These are phyloP conservation scores for Liodrosophila aerea DNA, from an alignment of 2,888 invertebrate genomes.

Conservation along the genomic window DNA sequence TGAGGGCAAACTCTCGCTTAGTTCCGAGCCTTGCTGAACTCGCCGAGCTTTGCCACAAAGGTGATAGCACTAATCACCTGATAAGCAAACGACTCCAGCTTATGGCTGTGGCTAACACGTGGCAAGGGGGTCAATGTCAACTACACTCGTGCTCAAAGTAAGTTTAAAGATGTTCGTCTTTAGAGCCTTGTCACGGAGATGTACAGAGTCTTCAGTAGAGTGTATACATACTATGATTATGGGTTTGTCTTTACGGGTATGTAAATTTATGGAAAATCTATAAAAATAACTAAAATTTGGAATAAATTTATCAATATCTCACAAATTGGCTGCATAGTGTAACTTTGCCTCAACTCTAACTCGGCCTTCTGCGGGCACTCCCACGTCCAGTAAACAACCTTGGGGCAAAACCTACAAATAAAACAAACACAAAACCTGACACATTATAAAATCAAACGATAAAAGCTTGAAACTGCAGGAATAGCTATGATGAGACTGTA, in stretches of 20 bases:
- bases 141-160: slow-evolving; percentile 24
- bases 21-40: slow-evolving; percentile 31
- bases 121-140: slow-evolving; percentile 38
- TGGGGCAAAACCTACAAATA: slow-evolving; percentile 20
- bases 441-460: slow-evolving; percentile 47
- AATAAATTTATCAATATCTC: not conserved
- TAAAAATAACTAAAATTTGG: not conserved
- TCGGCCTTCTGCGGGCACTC: not conserved
- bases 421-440: slow-evolving; percentile 34
- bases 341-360: slow-evolving; percentile 23
- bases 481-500: slow-evolving; percentile 44
- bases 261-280: too few species aligned
- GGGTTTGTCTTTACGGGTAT: too few species aligned
- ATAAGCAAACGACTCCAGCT: slow-evolving; percentile 30
- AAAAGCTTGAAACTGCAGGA: slow-evolving; percentile 39
- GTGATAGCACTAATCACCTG: slow-evolving; percentile 65
- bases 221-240: too few species aligned
- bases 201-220: too few species aligned
- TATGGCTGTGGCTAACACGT: slow-evolving; percentile 22
- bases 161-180: slow-evolving; percentile 35
- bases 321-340: not conserved
- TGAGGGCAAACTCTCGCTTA: slow-evolving; percentile 2
- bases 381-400: slow-evolving; percentile 11
- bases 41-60: slow-evolving; percentile 35
- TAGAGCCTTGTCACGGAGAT: too few species aligned